Base-by-base conservation (phyloP, 2,888 invertebrate genomes). In the Ligdia adustata region DNA sequence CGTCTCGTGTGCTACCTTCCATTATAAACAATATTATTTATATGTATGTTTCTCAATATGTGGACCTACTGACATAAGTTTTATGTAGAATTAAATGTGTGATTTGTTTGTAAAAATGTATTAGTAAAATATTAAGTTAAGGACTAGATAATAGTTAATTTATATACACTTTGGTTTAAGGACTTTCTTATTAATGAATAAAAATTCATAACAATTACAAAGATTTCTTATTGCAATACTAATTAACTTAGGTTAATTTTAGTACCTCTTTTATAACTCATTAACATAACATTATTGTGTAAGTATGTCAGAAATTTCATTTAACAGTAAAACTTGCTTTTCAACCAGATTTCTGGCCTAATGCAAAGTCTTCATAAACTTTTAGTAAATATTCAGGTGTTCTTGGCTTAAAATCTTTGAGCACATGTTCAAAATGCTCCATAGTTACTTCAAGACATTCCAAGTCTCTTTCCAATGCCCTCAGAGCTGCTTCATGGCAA, bases 401-500 rank as follows among this genome's bases (percentile, higher is more conserved):
- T 66, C 97, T 91, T 0, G 98, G 97, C 26, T 91, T 92, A 1
- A 97, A 93, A 40, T 93, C 85, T 32, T 90, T 80, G 2, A 98
- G 80, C 0, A 97, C 96, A 60, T 90, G 78, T 45, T 92, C 88
- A 78, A 98, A 98, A 86, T 98, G 95, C 24, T 85, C 79, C 84
- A 91, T 91, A 2, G 85, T 83, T 0, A 98, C 93, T 43, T 75
- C 71, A 6, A 82, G 64, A 15, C 94, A 93, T 4, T 94, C 84
- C 1, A 97, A 84, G 73, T 94, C 92, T 61, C 94, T 94, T 71
- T 97, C 95, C 32, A 98, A 80, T 1, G 98, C 96, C 69, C 92
- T 93, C 74, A 98, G 88, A 0, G 96, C 98, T 4, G 99, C 98
- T 82, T 98, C 98, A 53, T 97, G 95, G 69, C 98, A 98, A 1